Evolutionary conservation across 2,888 invertebrate genomes (phyloP), one percentile per base, ranked within the genome.

Genomic region (Eremobia ochroleuca): DNA sequence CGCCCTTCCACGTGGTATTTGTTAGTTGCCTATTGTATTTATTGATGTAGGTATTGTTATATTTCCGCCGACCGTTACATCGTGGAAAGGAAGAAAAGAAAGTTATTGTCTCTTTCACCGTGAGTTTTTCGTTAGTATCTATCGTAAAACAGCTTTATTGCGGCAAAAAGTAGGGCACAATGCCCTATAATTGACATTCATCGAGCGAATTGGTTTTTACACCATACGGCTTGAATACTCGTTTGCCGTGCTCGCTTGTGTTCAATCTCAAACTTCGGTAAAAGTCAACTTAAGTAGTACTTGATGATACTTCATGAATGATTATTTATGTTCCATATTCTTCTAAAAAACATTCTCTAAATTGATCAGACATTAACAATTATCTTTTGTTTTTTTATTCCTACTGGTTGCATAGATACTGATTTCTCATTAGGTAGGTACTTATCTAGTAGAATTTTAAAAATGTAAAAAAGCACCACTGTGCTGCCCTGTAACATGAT

Each of bases 11-110:
- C 87, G 87, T 88, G 87, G 78, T 64, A 34, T 71, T 80, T 37
- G n/a, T 6, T 52, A 67, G 52, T 58, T 37, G 18, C 8, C 62
- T 66, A 79, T 74, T 86, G 80, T 86, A 67, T 81, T 46, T 78
- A 81, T 69, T 75, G 58, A 79, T 76, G 87, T 88, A 80, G 85
- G 82, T 88, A 81, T 80, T 77, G 78, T 68, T 88, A 70, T 18
- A 77, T 15, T 88, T 58, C 37, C 71, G 74, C 34, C 71, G 78
- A 86, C 88, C 87, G 87, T 87, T 88, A 86, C 85, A 82, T 86
- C 77, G 82, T 82, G 82, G 74, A 76, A 77, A 82, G 66, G 70
- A 13, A 70, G 62, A 81, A 81, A 81, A 73, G 72, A 79, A 80
- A 82, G 79, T 77, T 64, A 64, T 25, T 59, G 49, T 62, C 18